Evolutionary conservation across 2,113 vertebrate species (phyloP).

Genomic region (Lethenteron reissneri): DNA sequence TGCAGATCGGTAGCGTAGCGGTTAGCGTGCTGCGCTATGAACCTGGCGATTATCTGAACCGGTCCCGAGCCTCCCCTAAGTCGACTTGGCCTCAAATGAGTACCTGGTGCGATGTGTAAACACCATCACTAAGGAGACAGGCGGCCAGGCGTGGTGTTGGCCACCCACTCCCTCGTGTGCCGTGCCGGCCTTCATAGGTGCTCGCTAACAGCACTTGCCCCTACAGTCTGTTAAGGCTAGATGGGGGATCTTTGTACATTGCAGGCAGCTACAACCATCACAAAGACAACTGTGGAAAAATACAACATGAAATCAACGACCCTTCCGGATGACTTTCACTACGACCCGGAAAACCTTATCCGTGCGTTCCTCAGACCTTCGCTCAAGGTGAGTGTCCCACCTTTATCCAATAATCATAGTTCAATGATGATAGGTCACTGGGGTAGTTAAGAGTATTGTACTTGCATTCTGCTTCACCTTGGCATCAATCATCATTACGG

Average conservation of each 20-base stretch:
- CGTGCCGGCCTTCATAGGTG: too few relatives aligned
- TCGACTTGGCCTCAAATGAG: too few relatives aligned
- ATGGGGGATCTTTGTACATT: not conserved
- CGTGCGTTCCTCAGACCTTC: slow-evolving; percentile 51
- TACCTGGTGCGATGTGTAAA: too few relatives aligned
- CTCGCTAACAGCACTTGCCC: too few relatives aligned
- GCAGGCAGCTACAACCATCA: slow-evolving; percentile 38
- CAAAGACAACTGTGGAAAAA: slow-evolving; percentile 37
- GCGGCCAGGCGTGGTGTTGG: too few relatives aligned
- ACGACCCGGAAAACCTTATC: slow-evolving; percentile 31
- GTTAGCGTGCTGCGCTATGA: too few relatives aligned
- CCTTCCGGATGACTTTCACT: slow-evolving; percentile 55
- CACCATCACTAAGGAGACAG: too few relatives aligned
- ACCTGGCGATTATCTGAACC: too few relatives aligned
- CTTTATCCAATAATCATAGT: not conserved
- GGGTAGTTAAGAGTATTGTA: not conserved
- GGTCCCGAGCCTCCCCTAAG: too few relatives aligned
- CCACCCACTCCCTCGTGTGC: too few relatives aligned
- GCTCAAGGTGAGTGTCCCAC: slow-evolving; percentile 26
- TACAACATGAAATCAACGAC: slow-evolving; percentile 37
- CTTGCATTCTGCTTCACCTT: not conserved
- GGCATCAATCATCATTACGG: not conserved
- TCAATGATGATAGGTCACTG: not conserved
- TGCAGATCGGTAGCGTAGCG: too few relatives aligned
- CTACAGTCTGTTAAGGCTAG: too few relatives aligned